Percentiles rank a stretch among this genome's conserved stretches.
phyloP scores from a whole-genome alignment of 2,797 vertebrate species.

The Danionella dracula region DNA sequence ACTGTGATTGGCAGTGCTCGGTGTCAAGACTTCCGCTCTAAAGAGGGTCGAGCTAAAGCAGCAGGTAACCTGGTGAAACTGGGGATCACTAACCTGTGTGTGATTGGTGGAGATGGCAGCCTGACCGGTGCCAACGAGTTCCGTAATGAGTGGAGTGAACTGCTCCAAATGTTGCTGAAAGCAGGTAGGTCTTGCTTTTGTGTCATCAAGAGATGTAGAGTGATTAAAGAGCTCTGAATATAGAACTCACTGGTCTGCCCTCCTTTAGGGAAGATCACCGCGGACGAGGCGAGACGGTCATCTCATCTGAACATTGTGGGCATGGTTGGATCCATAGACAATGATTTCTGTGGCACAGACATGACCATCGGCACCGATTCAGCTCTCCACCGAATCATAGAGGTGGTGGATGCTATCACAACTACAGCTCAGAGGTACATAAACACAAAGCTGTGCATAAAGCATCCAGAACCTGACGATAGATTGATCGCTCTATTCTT shows the following conservation, averaged over 20 bases:
- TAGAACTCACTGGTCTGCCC: background rate
- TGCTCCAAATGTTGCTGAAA: constrained; percentile 75
- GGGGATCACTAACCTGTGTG: constrained; percentile 91
- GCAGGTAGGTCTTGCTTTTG: too few relatives aligned
- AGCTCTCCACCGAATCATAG: constrained; percentile 90
- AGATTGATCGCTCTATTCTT: background rate
- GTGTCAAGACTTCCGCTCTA: constrained; percentile 81
- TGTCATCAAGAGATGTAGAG: too few relatives aligned
- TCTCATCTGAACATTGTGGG: constrained; percentile 85
- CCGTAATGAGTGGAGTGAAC: constrained; percentile 82
- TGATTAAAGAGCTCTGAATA: too few relatives aligned
- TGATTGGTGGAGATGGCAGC: constrained; percentile 92
- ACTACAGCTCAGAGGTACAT: constrained; percentile 90
- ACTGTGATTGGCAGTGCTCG: constrained; percentile 93
- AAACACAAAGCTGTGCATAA: background rate
- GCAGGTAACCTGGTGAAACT: constrained; percentile 84
- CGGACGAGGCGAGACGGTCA: constrained; percentile 72
- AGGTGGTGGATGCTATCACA: constrained; percentile 91
- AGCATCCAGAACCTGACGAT: background rate
- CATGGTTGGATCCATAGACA: constrained; percentile 91
- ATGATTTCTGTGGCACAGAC: constrained; percentile 91
- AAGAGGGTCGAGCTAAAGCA: constrained; percentile 79
- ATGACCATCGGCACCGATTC: constrained; percentile 94
- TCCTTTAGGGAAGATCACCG: constrained; percentile 74
- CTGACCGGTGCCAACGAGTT: constrained; percentile 89